Percentiles rank a stretch among this genome's conserved stretches.
These are phyloP conservation scores for Pluvianellus socialis DNA, from an alignment of 2,113 vertebrate genomes.

Conservation along the genomic window DNA sequence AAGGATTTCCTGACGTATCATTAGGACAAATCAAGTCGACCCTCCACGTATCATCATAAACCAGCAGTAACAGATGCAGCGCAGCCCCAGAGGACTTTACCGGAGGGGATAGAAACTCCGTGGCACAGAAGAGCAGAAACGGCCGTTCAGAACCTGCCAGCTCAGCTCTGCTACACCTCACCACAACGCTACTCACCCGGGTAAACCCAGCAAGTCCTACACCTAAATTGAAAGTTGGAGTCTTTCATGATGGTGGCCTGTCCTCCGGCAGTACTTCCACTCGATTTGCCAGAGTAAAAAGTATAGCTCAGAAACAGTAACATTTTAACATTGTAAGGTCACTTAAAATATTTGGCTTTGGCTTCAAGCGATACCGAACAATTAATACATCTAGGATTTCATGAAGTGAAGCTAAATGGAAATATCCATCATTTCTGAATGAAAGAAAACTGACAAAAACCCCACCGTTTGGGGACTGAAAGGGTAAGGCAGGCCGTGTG, in stretches of 20 bases:
- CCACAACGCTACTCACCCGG: background rate
- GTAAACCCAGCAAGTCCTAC: background rate
- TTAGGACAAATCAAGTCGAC: background rate
- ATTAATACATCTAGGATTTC: background rate
- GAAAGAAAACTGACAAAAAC: background rate
- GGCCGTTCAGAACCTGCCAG: background rate
- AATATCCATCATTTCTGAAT: background rate
- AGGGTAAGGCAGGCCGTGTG: background rate
- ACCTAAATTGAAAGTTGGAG: background rate
- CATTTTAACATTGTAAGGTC: background rate
- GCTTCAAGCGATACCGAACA: background rate
- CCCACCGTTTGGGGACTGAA: background rate
- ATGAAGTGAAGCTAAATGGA: background rate
- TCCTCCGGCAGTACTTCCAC: background rate
- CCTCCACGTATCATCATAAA: background rate
- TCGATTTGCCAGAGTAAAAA: background rate
- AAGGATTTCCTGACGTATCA: background rate
- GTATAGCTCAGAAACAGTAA: background rate
- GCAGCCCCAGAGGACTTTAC: background rate
- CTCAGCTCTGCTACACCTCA: background rate
- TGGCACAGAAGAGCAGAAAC: background rate
- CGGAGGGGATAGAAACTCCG: background rate
- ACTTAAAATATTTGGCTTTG: background rate
- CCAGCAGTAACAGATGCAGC: background rate
- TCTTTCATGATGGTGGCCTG: background rate